phyloP scores from a whole-genome alignment of 2,797 vertebrate species.

The Anniella stebbinsi region DNA sequence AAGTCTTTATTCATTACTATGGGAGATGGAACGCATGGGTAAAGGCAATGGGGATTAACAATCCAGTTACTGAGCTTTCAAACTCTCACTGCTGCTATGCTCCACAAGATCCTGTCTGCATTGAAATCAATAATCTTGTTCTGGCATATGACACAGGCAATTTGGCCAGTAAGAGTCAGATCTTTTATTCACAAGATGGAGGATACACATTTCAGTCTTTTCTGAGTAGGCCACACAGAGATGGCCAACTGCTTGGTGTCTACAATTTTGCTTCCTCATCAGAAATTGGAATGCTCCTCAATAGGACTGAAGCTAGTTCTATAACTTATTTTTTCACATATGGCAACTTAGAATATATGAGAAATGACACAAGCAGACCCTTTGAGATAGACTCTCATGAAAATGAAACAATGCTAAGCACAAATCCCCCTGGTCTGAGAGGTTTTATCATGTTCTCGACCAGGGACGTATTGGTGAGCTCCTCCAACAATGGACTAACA shows the following conservation, averaged over 20 bases:
- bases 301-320: fast-evolving
- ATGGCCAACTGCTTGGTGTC: background rate
- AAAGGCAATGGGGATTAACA: fast-evolving
- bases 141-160: fast-evolving
- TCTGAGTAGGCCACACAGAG: background rate
- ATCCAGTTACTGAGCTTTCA: fast-evolving
- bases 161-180: fast-evolving
- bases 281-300: background rate
- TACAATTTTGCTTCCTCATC: background rate
- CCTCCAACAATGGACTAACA: background rate
- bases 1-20: background rate
- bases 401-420: background rate
- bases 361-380: background rate
- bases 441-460: conserved; percentile 15
- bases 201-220: background rate
- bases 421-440: background rate
- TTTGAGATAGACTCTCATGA: background rate
- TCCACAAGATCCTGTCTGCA: background rate
- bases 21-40: fast-evolving
- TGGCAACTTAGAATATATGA: fast-evolving
- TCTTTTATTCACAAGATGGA: background rate
- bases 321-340: background rate
- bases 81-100: background rate
- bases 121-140: background rate
- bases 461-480: background rate